Evolutionary conservation across 2,797 vertebrate genomes (phyloP), one percentile per base, ranked within the genome.

Genomic region (Etheostoma perlongum): DNA sequence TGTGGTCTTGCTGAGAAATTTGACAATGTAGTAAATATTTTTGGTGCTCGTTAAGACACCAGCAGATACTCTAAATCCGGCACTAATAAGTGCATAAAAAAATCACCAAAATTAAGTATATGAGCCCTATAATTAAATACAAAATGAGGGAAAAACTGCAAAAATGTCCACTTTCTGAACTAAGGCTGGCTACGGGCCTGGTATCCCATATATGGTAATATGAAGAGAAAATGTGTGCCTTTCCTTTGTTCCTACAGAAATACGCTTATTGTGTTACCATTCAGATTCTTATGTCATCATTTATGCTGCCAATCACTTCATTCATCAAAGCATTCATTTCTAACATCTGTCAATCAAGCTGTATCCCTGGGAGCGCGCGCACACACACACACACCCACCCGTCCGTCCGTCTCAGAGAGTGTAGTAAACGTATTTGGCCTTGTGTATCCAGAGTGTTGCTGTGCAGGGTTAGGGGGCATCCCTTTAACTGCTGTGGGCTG

Each of bases 401-500:
- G 30, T 30, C 5, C 5, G 30, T 30, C 30, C 2, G 54, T 74
- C 64, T 46, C 63, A 48, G 33, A 59, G 42, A 44, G 33, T 30
- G 30, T 52, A 62, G 65, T 80, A 59, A 84, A 85, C 67, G 9
- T 59, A 67, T 82, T 7, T 77, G 51, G 78, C 68, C 70, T 78
- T 23, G 74, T 86, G 80, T 57, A 23, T 78, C 21, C 66, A n/a
- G 2, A 47, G 68, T 6, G 30, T 18, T 62, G 72, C 71, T 13
- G 60, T 7, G 60, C 36, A 76, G 49, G 84, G 83, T 90, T 83
- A 79, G 79, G 74, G 65, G 69, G 72, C 72, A 62, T 36, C 53
- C 47, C 71, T 89, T 86, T 85, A 88, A 88, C 65, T 71, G 73
- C 79, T 27, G 71, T 72, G 76, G 79, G 80, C 72, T 85, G 88